A percentile compares a stretch with the other conserved stretches of the same genome.
Conservation (phyloP, 2,888 invertebrate genomes). For the Steinernema carpocapsae region DNA sequence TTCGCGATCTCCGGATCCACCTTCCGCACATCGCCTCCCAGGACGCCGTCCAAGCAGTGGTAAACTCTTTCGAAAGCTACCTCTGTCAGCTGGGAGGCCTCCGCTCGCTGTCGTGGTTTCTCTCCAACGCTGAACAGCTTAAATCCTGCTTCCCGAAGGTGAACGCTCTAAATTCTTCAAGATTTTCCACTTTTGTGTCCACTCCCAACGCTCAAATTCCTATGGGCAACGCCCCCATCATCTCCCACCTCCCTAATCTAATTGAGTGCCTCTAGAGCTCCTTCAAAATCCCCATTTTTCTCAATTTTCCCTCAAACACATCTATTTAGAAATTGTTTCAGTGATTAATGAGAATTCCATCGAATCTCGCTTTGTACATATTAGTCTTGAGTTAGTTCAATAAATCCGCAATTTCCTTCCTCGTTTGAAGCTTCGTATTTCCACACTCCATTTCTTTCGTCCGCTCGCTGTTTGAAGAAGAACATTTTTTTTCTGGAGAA, state of each 20-base stretch:
- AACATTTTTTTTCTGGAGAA: too few relatives aligned
- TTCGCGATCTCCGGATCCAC: neutral
- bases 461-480: too few relatives aligned
- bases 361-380: slow-evolving; percentile 10
- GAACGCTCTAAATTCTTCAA: neutral
- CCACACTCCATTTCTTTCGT: too few relatives aligned
- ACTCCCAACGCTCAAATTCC: neutral
- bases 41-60: neutral
- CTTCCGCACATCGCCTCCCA: neutral
- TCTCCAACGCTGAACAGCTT: neutral
- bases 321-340: neutral
- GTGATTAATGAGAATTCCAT: neutral
- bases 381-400: neutral
- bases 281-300: neutral
- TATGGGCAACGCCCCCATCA: neutral
- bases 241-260: neutral
- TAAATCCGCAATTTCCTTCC: too few relatives aligned
- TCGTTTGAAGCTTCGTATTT: too few relatives aligned
- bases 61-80: slow-evolving; percentile 8
- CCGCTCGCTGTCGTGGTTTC: neutral
- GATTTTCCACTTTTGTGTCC: slow-evolving; percentile 7
- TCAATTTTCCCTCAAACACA: neutral
- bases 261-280: neutral
- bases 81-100: neutral
- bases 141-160: neutral